phyloP scores from a whole-genome alignment of 2,888 invertebrate species.

The Leistus spinibarbis region DNA sequence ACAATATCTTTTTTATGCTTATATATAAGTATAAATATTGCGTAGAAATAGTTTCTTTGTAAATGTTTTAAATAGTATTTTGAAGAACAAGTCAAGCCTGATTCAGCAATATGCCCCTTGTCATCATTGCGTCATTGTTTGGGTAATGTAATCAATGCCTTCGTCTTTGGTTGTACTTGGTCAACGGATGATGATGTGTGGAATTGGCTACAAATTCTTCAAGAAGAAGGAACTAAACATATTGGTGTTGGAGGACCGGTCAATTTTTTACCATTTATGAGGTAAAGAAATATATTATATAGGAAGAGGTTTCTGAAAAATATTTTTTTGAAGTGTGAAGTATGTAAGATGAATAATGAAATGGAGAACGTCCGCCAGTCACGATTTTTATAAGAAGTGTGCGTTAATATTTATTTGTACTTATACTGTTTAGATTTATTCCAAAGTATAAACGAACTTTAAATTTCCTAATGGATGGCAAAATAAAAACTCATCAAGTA shows the following conservation, averaged over 20 bases:
- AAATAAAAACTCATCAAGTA: constrained; percentile 72
- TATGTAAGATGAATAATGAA: background rate
- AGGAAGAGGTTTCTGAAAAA: background rate
- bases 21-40: background rate
- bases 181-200: constrained; percentile 73
- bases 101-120: constrained; percentile 59
- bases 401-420: background rate
- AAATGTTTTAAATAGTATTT: constrained; percentile 41
- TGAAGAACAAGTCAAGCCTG: constrained; percentile 23
- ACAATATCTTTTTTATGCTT: background rate
- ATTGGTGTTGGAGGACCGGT: constrained; percentile 83
- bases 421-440: constrained; percentile 62
- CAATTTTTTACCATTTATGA: constrained; percentile 83
- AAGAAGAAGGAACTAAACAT: constrained; percentile 82
- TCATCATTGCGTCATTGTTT: constrained; percentile 69
- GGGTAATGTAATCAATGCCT: constrained; percentile 76
- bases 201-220: constrained; percentile 76
- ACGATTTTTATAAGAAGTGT: background rate
- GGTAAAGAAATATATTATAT: constrained; percentile 58
- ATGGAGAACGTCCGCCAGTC: too few relatives aligned
- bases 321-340: background rate
- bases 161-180: constrained; percentile 79
- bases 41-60: background rate
- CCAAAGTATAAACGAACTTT: constrained; percentile 70
- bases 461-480: constrained; percentile 69